These are phyloP conservation scores for Calliopum simillimum DNA, from an alignment of 2,888 invertebrate genomes.

Conservation along the genomic window DNA sequence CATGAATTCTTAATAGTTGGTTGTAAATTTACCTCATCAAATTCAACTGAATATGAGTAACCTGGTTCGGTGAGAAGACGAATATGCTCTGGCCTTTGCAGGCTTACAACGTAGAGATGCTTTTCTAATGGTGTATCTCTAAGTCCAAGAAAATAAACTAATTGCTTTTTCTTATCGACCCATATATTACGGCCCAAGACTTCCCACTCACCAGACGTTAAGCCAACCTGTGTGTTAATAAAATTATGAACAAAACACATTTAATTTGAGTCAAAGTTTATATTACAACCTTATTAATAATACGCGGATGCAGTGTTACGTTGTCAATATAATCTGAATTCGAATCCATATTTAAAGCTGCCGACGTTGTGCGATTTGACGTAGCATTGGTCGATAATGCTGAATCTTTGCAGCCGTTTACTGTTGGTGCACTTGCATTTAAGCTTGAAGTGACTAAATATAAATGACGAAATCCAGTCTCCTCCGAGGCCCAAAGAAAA, in stretches of 20 bases:
- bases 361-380: slow-evolving; percentile 36
- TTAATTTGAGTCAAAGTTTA: not conserved
- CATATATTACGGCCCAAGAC: slow-evolving; percentile 87
- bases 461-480: slow-evolving; percentile 89
- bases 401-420: slow-evolving; percentile 69
- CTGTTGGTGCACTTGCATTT: slow-evolving; percentile 57
- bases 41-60: slow-evolving; percentile 85
- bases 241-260: not conserved
- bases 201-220: slow-evolving; percentile 95
- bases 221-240: slow-evolving; percentile 68
- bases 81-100: slow-evolving; percentile 78
- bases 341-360: slow-evolving; percentile 47
- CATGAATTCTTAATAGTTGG: not conserved
- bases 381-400: slow-evolving; percentile 12
- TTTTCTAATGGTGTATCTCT: slow-evolving; percentile 92
- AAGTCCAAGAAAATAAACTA: slow-evolving; percentile 92
- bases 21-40: slow-evolving; percentile 75
- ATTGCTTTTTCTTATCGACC: slow-evolving; percentile 82
- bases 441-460: slow-evolving; percentile 80
- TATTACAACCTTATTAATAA: slow-evolving; percentile 71
- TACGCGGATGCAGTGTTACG: slow-evolving; percentile 70
- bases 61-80: slow-evolving; percentile 84
- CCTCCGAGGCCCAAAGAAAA: slow-evolving; percentile 95
- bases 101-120: slow-evolving; percentile 88
- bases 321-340: slow-evolving; percentile 57